A percentile compares a stretch with the other conserved stretches of the same genome.
Conservation (phyloP, 2,113 vertebrate species). For the Rhinoptilus africanus region DNA sequence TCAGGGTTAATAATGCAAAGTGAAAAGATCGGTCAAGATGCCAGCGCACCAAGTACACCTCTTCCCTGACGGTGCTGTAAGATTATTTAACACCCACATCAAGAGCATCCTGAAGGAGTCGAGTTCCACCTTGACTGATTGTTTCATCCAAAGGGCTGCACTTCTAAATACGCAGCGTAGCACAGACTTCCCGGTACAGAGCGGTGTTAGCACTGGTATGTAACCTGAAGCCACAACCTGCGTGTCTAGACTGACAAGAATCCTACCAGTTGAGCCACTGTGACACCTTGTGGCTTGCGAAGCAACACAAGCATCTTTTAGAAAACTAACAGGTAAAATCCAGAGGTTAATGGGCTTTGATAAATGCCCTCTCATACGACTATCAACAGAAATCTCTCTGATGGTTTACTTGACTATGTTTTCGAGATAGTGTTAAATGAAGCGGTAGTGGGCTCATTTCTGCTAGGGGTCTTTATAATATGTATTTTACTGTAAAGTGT, state of each 20-base stretch:
- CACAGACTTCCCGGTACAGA: neutral
- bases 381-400: neutral
- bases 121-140: neutral
- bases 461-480: neutral
- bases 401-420: neutral
- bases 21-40: neutral
- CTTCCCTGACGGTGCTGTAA: neutral
- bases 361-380: neutral
- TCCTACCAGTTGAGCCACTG: conserved; percentile 21
- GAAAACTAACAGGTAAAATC: neutral
- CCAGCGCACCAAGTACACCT: neutral
- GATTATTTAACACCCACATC: conserved; percentile 5
- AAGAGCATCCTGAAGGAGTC: neutral
- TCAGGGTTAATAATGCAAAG: neutral
- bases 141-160: neutral
- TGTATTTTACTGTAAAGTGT: neutral
- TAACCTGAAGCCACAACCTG: conserved; percentile 17
- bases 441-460: neutral
- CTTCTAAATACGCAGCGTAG: neutral
- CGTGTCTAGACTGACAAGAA: conserved; percentile 39
- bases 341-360: neutral
- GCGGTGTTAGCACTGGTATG: neutral
- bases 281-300: conserved; percentile 40
- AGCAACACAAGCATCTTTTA: neutral
- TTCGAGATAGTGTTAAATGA: neutral